These are phyloP conservation scores for Cyaniris semiargus DNA, from an alignment of 2,888 invertebrate genomes.

Conservation along the genomic window DNA sequence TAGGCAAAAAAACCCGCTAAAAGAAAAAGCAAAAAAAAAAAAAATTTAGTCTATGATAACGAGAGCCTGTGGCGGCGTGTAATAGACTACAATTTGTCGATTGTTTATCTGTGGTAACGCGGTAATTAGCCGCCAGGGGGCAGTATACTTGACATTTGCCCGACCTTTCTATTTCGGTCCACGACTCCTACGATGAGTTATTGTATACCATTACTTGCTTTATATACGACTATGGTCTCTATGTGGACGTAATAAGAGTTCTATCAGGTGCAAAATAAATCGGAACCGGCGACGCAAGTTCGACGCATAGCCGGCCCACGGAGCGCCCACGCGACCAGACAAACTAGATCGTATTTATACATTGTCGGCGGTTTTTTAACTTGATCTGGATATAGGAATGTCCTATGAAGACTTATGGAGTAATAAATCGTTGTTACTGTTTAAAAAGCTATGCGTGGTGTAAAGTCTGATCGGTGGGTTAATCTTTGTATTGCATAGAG, in stretches of 20 bases:
- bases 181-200: constrained; percentile 64
- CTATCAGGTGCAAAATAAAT: not conserved
- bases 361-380: constrained; percentile 11
- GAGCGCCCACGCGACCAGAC: constrained; percentile 60
- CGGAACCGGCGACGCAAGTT: constrained; percentile 50
- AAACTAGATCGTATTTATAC: constrained; percentile 69
- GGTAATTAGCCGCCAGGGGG: constrained; percentile 52
- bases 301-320: constrained; percentile 51
- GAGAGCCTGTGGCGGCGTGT: constrained; percentile 37
- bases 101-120: constrained; percentile 44
- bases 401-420: not conserved
- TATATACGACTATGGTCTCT: not conserved
- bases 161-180: constrained; percentile 71
- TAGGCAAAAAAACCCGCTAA: not conserved
- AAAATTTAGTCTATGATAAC: constrained; percentile 29
- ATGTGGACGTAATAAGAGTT: not conserved
- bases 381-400: constrained; percentile 44
- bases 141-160: constrained; percentile 69
- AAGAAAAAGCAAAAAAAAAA: not conserved
- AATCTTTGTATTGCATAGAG: not conserved
- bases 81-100: constrained; percentile 44
- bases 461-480: not conserved
- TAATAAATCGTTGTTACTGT: not conserved
- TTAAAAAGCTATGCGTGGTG: not conserved
- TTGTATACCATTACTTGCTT: constrained; percentile 45